Base-by-base conservation (phyloP, 92 coral and sea anemone species). In the Palythoa grandiflora region DNA sequence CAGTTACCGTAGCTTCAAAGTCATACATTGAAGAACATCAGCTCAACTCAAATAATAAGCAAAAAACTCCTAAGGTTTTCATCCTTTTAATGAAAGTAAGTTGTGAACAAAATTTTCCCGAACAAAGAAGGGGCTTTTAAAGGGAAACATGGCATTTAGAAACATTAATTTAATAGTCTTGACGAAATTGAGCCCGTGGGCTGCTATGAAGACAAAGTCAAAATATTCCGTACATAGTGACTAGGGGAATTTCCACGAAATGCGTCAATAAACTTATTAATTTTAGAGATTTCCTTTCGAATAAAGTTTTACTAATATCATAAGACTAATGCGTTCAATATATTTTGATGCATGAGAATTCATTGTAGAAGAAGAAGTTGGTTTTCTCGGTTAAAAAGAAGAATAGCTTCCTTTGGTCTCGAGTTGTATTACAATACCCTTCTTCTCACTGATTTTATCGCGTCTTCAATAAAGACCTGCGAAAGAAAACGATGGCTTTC, bases 1-100 rank as follows among this genome's bases (percentile, higher is more conserved):
- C 75, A 81, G 86, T 81, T 81, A 71, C 86, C 86, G 73, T 81
- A 81, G 86, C 61, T 81, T 20, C 86, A 65, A 81, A 65, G 40
- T 57, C 59, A 17, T 35, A 17, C 75, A 81, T 4, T 81, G 47
- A 66, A 81, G 8, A 47, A 47, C 59, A 68, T 5, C 3, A 8
- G 7, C 37, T 63, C 75, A 81, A 10, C 47, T n/a, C 36, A 14
- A 9, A 61, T 16, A 60, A 37, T 17, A 20, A n/a, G 73, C 53
- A 38, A 68, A 79, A 61, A 61, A 73, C 66, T 63, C 28, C 5
- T 65, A 44, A 19, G 20, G 68, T 81, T 47, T 81, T 80, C 63
- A 21, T 66, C 74, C 36, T 44, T 65, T 63, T 47, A 65, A 81
- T 14, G 63, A 4, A 21, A 44, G 9, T 37, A 40, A 57, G 51